phyloP scores from a whole-genome alignment of 2,888 invertebrate genomes.

The Linnaemya tessellans region DNA sequence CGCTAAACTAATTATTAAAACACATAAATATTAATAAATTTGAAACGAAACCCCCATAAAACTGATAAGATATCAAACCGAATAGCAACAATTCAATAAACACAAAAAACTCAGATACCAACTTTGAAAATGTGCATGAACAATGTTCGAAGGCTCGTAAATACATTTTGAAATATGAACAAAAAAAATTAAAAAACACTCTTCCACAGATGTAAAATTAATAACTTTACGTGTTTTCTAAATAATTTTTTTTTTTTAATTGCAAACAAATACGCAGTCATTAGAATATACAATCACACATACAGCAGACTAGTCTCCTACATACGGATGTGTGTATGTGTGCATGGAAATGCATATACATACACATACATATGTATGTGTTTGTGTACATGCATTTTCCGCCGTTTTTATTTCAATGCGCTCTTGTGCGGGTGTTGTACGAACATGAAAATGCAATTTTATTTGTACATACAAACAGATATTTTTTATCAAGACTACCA shows the following conservation, averaged over 20 bases:
- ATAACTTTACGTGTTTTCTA: slow-evolving; percentile 49
- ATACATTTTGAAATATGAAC: slow-evolving; percentile 1
- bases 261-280: slow-evolving; percentile 27
- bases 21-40: slow-evolving; percentile 27
- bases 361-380: neutral
- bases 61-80: slow-evolving; percentile 64
- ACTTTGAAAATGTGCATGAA: slow-evolving; percentile 11
- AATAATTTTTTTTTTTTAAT: slow-evolving; percentile 2
- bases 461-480: neutral
- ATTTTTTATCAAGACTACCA: neutral
- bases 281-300: neutral
- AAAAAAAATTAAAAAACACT: no score
- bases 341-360: neutral
- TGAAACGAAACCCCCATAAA: slow-evolving; percentile 50
- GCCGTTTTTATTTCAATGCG: neutral
- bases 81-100: slow-evolving; percentile 36
- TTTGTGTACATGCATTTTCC: no score
- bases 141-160: neutral
- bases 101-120: neutral
- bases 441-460: slow-evolving; percentile 64
- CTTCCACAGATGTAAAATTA: slow-evolving; percentile 26
- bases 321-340: neutral
- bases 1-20: slow-evolving; percentile 22
- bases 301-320: neutral
- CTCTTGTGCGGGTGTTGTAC: slow-evolving; percentile 17